A percentile compares a stretch with the other conserved stretches of the same genome.
phyloP scores from a whole-genome alignment of 2,797 vertebrate genomes.

The Crypturellus tataupa region DNA sequence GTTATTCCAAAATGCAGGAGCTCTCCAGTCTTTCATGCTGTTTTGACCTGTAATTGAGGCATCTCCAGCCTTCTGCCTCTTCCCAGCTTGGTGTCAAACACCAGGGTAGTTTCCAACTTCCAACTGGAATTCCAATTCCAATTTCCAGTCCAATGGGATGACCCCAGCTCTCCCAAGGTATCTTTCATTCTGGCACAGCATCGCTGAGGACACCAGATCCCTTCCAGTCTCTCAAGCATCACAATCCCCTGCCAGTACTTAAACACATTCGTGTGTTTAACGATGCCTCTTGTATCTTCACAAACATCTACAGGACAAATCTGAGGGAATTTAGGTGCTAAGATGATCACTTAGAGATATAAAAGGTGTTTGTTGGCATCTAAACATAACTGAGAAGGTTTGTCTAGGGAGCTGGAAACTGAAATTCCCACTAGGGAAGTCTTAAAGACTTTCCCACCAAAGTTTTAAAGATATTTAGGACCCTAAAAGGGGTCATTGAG shows the following conservation, averaged over 20 bases:
- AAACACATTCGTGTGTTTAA: background rate
- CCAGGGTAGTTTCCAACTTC: too few species aligned
- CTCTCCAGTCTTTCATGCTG: background rate
- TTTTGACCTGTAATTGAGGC: background rate
- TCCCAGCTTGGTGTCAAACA: too few species aligned
- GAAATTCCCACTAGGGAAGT: background rate
- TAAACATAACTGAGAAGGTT: background rate
- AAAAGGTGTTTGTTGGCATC: background rate
- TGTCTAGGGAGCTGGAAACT: background rate
- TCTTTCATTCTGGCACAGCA: background rate
- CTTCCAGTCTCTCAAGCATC: background rate
- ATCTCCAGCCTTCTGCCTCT: background rate
- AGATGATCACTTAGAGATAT: background rate
- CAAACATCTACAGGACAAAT: background rate
- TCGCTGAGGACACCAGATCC: background rate
- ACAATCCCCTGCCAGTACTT: background rate
- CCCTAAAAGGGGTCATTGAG: too few species aligned
- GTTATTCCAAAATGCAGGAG: background rate
- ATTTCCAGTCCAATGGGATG: background rate
- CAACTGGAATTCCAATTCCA: too few species aligned
- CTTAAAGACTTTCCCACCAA: background rate
- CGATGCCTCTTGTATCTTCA: background rate
- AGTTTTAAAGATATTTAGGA: background rate
- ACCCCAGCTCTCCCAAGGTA: background rate
- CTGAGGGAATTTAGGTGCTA: background rate